phyloP scores from a whole-genome alignment of 2,888 invertebrate species.

The Euspilapteryx auroguttella region DNA sequence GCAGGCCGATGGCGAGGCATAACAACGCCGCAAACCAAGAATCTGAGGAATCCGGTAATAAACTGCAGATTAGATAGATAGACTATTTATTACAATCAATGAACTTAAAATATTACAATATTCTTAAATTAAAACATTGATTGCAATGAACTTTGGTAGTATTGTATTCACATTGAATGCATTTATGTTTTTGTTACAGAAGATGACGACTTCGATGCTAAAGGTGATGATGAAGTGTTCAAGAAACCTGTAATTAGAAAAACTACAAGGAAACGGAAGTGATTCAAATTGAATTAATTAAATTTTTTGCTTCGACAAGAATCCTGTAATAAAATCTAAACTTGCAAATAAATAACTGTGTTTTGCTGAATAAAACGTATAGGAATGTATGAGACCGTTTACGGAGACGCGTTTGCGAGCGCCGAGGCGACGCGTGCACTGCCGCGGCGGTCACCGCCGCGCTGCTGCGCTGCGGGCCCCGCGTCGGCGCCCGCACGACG shows the following conservation, averaged over 20 bases:
- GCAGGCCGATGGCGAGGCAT: constrained; percentile 21
- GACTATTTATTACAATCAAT: not conserved
- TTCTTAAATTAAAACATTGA: too few species aligned
- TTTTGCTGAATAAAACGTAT: not conserved
- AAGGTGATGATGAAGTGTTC: constrained; percentile 35
- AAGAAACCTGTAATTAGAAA: constrained; percentile 43
- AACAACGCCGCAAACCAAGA: constrained; percentile 17
- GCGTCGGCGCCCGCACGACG: too few species aligned
- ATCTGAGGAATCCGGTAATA: constrained; percentile 43
- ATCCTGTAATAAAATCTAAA: not conserved
- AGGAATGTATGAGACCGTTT: too few species aligned
- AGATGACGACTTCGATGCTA: constrained; percentile 33
- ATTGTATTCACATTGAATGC: not conserved
- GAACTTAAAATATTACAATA: not conserved
- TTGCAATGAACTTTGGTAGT: too few species aligned
- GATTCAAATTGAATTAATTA: constrained; percentile 7
- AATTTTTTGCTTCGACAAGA: not conserved
- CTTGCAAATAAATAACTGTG: not conserved
- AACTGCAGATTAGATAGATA: not conserved
- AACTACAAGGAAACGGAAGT: constrained; percentile 33
- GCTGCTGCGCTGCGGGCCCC: too few species aligned
- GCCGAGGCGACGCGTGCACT: too few species aligned
- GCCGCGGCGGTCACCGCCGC: too few species aligned
- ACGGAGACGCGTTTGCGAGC: too few species aligned
- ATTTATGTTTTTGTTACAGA: constrained; percentile 23